These are phyloP conservation scores for Phoebastria nigripes DNA, from an alignment of 2,797 vertebrate species.

Conservation along the genomic window DNA sequence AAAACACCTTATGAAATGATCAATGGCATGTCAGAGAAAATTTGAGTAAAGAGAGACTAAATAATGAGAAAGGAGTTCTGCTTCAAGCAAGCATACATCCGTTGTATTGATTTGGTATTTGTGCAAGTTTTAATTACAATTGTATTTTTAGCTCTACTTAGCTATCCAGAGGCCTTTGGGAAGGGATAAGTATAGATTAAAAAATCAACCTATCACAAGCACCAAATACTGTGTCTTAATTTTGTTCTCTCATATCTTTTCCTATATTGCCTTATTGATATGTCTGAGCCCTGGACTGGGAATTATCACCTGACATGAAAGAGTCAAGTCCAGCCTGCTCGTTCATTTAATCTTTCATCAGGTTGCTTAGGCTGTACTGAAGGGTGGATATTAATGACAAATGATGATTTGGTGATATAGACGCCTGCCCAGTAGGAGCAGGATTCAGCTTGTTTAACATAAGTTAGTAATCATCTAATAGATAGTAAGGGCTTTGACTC, in stretches of 20 bases:
- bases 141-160: background rate
- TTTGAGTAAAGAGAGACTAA: background rate
- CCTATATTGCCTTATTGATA: background rate
- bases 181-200: background rate
- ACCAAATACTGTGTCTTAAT: background rate
- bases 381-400: background rate
- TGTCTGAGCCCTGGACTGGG: background rate
- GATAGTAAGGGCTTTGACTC: background rate
- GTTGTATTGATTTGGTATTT: background rate
- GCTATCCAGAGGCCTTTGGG: background rate
- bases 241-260: background rate
- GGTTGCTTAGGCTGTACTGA: background rate
- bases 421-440: background rate
- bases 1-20: background rate
- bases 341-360: background rate
- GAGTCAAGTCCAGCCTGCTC: background rate
- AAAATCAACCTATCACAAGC: background rate
- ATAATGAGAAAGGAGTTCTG: background rate
- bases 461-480: background rate
- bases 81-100: background rate
- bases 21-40: background rate
- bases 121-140: background rate
- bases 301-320: background rate
- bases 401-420: background rate
- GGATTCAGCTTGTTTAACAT: background rate